Percentiles rank a stretch among this genome's conserved stretches.
Evolutionary conservation across 2,888 invertebrate genomes (phyloP).

Genomic region (Eledona agricola): DNA sequence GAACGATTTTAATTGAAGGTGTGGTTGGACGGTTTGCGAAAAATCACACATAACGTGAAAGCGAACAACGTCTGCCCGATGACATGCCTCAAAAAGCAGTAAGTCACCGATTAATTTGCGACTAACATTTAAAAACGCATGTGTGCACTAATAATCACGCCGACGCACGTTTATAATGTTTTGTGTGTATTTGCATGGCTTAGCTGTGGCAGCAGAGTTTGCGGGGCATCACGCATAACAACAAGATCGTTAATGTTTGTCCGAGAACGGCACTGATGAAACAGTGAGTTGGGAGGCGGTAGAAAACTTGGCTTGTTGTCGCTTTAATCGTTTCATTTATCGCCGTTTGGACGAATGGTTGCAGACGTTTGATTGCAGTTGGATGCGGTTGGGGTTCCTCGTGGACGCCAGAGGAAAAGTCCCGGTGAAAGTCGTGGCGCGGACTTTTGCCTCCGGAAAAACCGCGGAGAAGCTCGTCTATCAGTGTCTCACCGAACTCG

Average conservation of each 20-base stretch:
- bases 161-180: constrained; percentile 2
- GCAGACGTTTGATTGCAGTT: constrained; percentile 75
- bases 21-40: constrained; percentile 94
- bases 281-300: constrained; percentile 80
- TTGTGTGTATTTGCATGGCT: constrained; percentile 56
- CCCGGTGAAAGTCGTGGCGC: constrained; percentile 94
- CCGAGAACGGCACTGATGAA: constrained; percentile 95
- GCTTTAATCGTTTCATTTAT: constrained; percentile 1
- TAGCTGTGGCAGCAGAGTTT: constrained; percentile 94
- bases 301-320: background rate
- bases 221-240: constrained; percentile 92
- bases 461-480: constrained; percentile 98
- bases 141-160: too few species aligned
- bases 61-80: constrained; percentile 99
- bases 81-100: constrained; percentile 99
- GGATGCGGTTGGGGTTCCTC: constrained; percentile 96
- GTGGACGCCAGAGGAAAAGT: constrained; percentile 95
- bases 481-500: constrained; percentile 93
- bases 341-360: background rate
- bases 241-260: constrained; percentile 96
- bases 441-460: constrained; percentile 99
- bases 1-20: too few species aligned
- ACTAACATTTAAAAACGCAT: constrained; percentile 39
- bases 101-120: constrained; percentile 68
- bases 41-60: constrained; percentile 98